These are phyloP conservation scores for Hemiscyllium ocellatum DNA, from an alignment of 2,113 vertebrate species.

Conservation along the genomic window DNA sequence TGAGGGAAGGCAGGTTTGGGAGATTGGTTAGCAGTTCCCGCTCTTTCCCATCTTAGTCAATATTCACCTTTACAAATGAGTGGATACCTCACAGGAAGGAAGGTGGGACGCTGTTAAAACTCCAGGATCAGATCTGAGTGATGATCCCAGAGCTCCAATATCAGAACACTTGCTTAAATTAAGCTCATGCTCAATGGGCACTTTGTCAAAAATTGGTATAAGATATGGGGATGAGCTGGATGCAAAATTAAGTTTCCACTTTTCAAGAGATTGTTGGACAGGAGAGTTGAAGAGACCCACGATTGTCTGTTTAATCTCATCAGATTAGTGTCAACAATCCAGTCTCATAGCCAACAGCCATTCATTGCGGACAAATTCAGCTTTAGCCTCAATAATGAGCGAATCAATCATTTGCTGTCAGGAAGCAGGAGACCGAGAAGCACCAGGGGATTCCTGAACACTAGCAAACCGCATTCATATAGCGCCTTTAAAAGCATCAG, in stretches of 20 bases:
- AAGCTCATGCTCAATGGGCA: not conserved
- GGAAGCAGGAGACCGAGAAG: not conserved
- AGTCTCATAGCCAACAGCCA: not conserved
- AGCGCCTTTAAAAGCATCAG: too few relatives aligned
- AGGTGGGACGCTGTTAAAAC: too few relatives aligned
- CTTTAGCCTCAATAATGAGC: not conserved
- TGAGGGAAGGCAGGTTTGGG: not conserved
- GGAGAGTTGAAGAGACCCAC: too few relatives aligned
- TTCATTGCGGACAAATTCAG: not conserved
- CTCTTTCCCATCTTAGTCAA: not conserved
- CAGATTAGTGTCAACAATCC: not conserved
- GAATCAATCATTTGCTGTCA: not conserved
- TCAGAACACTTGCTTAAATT: too few relatives aligned
- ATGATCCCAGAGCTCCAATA: too few relatives aligned
- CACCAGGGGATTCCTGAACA: not conserved
- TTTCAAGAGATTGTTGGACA: not conserved
- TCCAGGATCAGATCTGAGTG: too few relatives aligned
- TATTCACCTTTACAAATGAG: not conserved
- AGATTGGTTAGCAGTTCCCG: not conserved
- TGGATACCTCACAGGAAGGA: too few relatives aligned
- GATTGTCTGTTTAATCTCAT: not conserved
- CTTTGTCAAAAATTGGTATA: not conserved
- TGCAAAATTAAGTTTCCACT: not conserved
- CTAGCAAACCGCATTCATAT: not conserved
- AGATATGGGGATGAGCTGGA: not conserved